Conservation (phyloP, 1,140 invertebrate genomes). For the Zaprionus inermis region DNA sequence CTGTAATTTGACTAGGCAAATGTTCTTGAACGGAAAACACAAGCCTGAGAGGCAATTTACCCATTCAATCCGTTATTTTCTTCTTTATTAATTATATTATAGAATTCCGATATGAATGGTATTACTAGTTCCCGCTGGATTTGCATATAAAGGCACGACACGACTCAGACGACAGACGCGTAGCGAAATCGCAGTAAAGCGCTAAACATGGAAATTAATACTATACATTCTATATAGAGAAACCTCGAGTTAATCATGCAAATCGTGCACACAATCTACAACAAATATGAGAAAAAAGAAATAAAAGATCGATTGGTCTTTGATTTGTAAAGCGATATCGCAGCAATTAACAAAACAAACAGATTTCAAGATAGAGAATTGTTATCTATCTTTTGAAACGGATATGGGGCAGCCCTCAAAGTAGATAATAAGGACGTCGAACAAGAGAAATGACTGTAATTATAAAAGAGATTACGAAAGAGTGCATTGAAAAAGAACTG, state of each 20-base stretch:
- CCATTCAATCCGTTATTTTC: neutral
- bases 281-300: conserved; percentile 28
- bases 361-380: neutral
- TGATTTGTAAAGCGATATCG: conserved; percentile 34
- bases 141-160: conserved; percentile 68
- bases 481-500: conserved; percentile 25
- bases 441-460: conserved; percentile 32
- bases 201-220: conserved; percentile 68
- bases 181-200: conserved; percentile 41
- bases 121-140: conserved; percentile 32
- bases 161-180: conserved; percentile 19
- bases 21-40: conserved; percentile 13
- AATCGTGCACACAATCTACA: conserved; percentile 57
- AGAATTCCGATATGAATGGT: conserved; percentile 18
- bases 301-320: conserved; percentile 53
- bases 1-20: conserved; percentile 44
- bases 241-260: conserved; percentile 65
- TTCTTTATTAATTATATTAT: conserved; percentile 26
- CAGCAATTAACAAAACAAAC: conserved; percentile 5
- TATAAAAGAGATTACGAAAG: conserved; percentile 63
- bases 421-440: conserved; percentile 17
- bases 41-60: neutral
- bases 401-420: neutral
- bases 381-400: neutral
- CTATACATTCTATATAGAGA: conserved; percentile 32